These are phyloP conservation scores for Psittacula derbiana DNA, from an alignment of 2,797 vertebrate species.

Conservation along the genomic window DNA sequence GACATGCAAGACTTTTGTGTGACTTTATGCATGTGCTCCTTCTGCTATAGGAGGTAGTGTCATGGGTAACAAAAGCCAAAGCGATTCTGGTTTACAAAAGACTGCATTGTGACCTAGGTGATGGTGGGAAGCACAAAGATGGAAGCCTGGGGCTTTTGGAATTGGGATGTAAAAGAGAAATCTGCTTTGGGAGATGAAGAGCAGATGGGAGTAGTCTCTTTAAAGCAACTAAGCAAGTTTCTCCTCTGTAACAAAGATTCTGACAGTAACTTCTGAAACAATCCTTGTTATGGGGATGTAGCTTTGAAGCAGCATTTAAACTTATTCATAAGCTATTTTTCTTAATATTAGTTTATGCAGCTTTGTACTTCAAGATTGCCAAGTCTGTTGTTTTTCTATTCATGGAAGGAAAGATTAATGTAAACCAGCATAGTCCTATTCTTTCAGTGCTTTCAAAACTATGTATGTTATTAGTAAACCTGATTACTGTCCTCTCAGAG, in stretches of 20 bases:
- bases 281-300: neutral
- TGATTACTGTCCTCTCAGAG: neutral
- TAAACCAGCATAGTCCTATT: neutral
- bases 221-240: neutral
- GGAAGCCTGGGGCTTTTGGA: neutral
- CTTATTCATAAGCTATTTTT: neutral
- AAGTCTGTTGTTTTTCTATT: neutral
- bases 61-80: neutral
- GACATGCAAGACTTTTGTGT: neutral
- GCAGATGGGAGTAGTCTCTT: neutral
- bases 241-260: neutral
- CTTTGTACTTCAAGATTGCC: neutral
- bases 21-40: rapidly evolving
- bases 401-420: neutral
- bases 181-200: neutral
- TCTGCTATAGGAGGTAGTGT: neutral
- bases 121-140: neutral
- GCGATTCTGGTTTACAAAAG: neutral
- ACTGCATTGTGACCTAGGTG: neutral
- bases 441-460: neutral
- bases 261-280: neutral
- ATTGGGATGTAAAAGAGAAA: neutral
- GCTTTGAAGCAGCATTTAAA: neutral
- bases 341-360: neutral
- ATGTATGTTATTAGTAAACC: rapidly evolving